These are phyloP conservation scores for Steinernema scapterisci DNA, from an alignment of 2,888 invertebrate species.

Conservation along the genomic window DNA sequence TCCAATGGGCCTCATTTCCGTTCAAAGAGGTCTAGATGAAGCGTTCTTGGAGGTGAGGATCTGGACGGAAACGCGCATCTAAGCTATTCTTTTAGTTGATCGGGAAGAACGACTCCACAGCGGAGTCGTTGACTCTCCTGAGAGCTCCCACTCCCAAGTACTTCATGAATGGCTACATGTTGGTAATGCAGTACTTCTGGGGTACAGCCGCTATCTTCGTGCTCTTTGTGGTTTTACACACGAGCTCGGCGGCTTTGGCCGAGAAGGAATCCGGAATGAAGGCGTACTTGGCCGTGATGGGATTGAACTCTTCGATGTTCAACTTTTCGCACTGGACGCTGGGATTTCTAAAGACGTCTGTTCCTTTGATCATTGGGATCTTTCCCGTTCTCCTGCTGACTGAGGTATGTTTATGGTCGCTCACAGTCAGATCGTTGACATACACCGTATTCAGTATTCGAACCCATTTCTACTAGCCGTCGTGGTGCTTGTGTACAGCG, in stretches of 20 bases:
- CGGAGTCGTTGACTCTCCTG: not conserved
- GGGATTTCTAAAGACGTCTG: constrained; percentile 53
- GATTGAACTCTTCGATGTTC: constrained; percentile 57
- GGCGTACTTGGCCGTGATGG: constrained; percentile 63
- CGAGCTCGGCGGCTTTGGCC: constrained; percentile 56
- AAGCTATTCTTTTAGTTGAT: not conserved
- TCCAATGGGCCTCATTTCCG: not conserved
- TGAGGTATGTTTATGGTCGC: constrained; percentile 28
- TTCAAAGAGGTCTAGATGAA: not conserved
- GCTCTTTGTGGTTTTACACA: constrained; percentile 55
- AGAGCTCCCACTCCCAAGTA: not conserved
- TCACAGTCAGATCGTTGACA: not conserved
- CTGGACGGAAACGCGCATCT: not conserved
- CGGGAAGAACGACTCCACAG: too few relatives aligned
- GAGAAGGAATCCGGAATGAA: constrained; percentile 60
- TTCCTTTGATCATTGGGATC: constrained; percentile 51
- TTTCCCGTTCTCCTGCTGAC: constrained; percentile 39
- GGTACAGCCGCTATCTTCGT: constrained; percentile 56
- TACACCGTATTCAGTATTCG: constrained; percentile 40
- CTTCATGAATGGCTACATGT: not conserved
- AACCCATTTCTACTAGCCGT: constrained; percentile 40
- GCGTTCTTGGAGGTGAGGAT: not conserved
- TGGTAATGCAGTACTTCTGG: constrained; percentile 38
- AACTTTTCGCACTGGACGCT: constrained; percentile 58
- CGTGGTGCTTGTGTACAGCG: constrained; percentile 37